Percentiles rank a stretch among this genome's conserved stretches.
Conservation (phyloP, 2,113 vertebrate species). For the Esox niger region DNA sequence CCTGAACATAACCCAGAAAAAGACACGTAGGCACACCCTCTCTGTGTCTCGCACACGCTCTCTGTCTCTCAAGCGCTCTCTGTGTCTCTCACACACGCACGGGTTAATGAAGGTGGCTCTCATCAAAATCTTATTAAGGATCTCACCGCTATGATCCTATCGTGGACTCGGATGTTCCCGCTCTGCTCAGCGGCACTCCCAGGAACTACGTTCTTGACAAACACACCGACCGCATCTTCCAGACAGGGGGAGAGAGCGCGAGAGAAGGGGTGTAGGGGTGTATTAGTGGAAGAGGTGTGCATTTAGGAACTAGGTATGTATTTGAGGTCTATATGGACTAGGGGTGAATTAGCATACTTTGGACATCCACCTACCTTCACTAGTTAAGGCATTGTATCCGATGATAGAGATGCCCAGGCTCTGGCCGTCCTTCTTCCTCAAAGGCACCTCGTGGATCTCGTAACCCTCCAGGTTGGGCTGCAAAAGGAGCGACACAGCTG, state of each 20-base stretch:
- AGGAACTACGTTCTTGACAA: conserved; percentile 82
- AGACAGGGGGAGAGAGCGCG: neutral
- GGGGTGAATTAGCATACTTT: no score
- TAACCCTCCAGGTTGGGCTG: conserved; percentile 76
- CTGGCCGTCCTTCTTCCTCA: conserved; percentile 87
- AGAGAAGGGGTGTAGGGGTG: conserved; percentile 1
- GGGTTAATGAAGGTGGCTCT: conserved; percentile 36
- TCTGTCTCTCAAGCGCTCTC: no score
- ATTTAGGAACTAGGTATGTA: neutral
- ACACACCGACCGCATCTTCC: conserved; percentile 80
- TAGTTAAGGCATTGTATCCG: conserved; percentile 78
- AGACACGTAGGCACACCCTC: no score
- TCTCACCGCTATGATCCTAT: conserved; percentile 85
- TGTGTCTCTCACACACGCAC: conserved; percentile 5
- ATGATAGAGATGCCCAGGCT: conserved; percentile 95
- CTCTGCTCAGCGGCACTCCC: conserved; percentile 83
- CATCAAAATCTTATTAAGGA: conserved; percentile 38
- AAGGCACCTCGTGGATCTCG: conserved; percentile 84
- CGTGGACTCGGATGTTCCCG: conserved; percentile 80
- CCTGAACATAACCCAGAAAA: no score
- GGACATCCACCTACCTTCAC: conserved; percentile 70
- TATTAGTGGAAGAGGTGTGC: no score
- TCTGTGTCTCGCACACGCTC: conserved; percentile 7
- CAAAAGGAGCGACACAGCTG: conserved; percentile 27
- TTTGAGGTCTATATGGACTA: no score